These are phyloP conservation scores for Equus przewalskii DNA, from an alignment of 2,113 vertebrate genomes.

Conservation along the genomic window DNA sequence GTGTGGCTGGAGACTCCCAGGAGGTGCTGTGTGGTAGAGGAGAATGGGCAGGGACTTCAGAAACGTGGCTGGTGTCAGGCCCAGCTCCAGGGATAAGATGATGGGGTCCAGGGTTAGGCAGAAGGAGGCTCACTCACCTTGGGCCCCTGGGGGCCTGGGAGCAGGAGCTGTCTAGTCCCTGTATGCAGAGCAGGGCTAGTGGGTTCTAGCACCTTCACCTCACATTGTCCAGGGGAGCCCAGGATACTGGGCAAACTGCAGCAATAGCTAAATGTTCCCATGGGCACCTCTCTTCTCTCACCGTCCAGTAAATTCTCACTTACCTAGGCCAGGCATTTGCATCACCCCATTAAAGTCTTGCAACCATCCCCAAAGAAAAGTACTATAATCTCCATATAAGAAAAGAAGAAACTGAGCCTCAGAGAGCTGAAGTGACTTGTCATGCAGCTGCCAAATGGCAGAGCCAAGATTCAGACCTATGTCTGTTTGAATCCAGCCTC, in stretches of 20 bases:
- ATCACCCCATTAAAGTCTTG: not conserved
- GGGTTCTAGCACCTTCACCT: constrained; percentile 70
- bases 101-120: not conserved
- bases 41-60: constrained; percentile 88
- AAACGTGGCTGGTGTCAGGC: constrained; percentile 87
- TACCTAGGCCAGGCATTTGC: not conserved
- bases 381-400: not conserved
- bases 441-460: not conserved
- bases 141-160: not conserved
- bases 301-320: not conserved
- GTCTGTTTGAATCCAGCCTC: not conserved
- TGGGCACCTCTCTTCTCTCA: not conserved
- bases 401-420: constrained; percentile 12
- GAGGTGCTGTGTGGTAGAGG: constrained; percentile 80
- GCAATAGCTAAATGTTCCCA: not conserved
- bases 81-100: constrained; percentile 70
- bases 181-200: not conserved
- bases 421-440: not conserved
- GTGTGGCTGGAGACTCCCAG: constrained; percentile 69
- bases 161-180: not conserved
- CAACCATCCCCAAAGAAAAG: not conserved
- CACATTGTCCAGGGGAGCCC: not conserved
- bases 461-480: not conserved
- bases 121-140: constrained; percentile 1
- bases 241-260: constrained; percentile 19